phyloP scores from a whole-genome alignment of 2,113 vertebrate species.

The Melanotaenia duboulayi region DNA sequence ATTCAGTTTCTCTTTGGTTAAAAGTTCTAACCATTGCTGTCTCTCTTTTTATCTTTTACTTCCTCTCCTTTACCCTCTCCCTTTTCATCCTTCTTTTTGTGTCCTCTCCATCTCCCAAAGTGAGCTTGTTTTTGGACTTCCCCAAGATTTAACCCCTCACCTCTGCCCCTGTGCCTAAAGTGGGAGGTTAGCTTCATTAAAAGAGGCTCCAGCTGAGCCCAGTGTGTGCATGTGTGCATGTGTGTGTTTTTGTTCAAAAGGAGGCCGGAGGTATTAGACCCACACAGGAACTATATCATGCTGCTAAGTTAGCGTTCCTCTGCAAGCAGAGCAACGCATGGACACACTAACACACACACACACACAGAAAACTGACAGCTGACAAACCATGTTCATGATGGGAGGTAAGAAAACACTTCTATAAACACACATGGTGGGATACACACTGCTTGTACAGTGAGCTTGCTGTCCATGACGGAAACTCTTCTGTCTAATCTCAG shows the following conservation, averaged over 20 bases:
- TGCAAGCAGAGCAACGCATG: conserved; percentile 43
- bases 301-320: conserved; percentile 53
- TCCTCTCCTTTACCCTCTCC: conserved; percentile 27
- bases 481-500: conserved; percentile 18
- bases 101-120: conserved; percentile 50
- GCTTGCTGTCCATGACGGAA: conserved; percentile 11
- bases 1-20: conserved; percentile 60
- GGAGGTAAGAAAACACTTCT: conserved; percentile 33
- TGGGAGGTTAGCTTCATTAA: conserved; percentile 78
- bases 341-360: conserved; percentile 44
- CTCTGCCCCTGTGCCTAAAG: conserved; percentile 65
- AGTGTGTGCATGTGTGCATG: conserved; percentile 34
- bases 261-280: conserved; percentile 57
- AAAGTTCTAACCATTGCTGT: conserved; percentile 32
- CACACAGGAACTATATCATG: conserved; percentile 65
- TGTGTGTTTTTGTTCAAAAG: conserved; percentile 52
- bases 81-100: conserved; percentile 38
- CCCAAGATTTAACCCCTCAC: conserved; percentile 77
- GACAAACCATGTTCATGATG: conserved; percentile 24
- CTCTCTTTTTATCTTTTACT: conserved; percentile 27
- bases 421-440: conserved; percentile 3
- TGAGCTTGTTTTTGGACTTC: conserved; percentile 70
- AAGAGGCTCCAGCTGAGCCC: conserved; percentile 76
- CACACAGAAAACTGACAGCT: conserved; percentile 22
- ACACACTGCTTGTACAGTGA: conserved; percentile 4